Evolutionary conservation across 1,140 invertebrate genomes (phyloP).

Genomic region (Zophobas atratus): DNA sequence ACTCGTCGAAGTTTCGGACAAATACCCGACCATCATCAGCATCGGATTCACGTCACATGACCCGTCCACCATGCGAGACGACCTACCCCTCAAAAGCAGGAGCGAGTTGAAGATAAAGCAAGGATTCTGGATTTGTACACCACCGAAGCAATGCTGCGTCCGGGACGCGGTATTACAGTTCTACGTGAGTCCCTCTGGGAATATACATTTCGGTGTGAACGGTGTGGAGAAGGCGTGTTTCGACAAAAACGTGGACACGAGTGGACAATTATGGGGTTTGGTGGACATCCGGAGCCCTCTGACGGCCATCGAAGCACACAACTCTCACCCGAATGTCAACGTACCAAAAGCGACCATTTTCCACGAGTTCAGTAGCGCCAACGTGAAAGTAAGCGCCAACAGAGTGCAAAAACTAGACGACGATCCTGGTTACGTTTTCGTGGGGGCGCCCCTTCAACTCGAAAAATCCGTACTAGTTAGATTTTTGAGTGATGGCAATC

Average conservation of each 20-base stretch:
- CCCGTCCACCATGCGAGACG: background rate
- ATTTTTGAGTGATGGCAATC: background rate
- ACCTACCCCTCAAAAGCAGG: background rate
- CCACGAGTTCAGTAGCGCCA: background rate
- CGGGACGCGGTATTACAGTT: background rate
- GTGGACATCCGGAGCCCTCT: background rate
- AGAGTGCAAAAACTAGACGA: background rate
- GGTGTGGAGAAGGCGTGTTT: background rate
- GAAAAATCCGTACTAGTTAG: background rate
- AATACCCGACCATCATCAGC: background rate
- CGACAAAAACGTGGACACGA: background rate
- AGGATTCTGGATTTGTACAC: slow-evolving; percentile 15
- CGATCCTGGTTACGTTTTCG: background rate
- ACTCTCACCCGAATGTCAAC: background rate
- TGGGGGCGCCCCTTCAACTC: background rate
- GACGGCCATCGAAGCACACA: background rate
- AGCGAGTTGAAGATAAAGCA: background rate
- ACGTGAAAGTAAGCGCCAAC: background rate
- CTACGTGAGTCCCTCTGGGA: background rate
- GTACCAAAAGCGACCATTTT: background rate
- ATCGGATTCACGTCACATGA: slow-evolving; percentile 20
- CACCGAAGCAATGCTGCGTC: background rate
- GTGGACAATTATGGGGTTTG: background rate
- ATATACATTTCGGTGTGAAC: background rate
- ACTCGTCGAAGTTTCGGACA: slow-evolving; percentile 1